Base-by-base conservation (phyloP, 30 jellyfish, hydroid and myxozoan genomes). In the Sanderia malayensis region DNA sequence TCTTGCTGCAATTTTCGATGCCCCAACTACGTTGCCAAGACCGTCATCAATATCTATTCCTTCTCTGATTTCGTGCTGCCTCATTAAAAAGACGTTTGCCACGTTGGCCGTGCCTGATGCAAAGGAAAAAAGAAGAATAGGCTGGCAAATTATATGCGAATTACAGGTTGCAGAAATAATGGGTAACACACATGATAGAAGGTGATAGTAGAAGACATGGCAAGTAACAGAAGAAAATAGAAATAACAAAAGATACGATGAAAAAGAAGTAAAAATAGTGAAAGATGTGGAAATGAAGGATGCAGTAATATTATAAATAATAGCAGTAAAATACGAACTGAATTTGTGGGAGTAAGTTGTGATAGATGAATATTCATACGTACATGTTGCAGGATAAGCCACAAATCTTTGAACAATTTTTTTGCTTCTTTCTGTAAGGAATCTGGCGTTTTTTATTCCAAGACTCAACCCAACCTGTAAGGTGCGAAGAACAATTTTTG, bases 371-470 rank as follows among this genome's bases (percentile, higher is more conserved):
- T n/a, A n/a, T n/a, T n/a, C 67, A 24, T 49, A 49, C 64, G 8
- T 61, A 88, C 97, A 80, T 22, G 97, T 88, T 41, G 97, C 97
- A 17, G 97, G 97, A 58, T 80, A 88, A 20, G 97, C 97, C 47
- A 88, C 97, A 82, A 88, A 88, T 58, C 97, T 74, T 47, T 90
- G 89, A n/a, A 89, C 93, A 32, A 88, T 59, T 45, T 82, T 70
- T 64, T 88, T 88, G 37, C 76, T 62, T 4, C 49, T 46, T 37
- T 88, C 63, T 19, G 85, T 45, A 9, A 88, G 46, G 31, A 72
- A 41, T 2, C 71, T 80, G 28, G 94, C 75, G 25, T 82, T 71
- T 60, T 76, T 80, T 19, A 88, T 88, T 23, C 75, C 76, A 25
- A 80, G 17, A 58, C 97, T 88, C 25, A 88, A 33, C 2, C 95